Conservation (phyloP, 2,797 vertebrate species). For the Malacoraja senta region DNA sequence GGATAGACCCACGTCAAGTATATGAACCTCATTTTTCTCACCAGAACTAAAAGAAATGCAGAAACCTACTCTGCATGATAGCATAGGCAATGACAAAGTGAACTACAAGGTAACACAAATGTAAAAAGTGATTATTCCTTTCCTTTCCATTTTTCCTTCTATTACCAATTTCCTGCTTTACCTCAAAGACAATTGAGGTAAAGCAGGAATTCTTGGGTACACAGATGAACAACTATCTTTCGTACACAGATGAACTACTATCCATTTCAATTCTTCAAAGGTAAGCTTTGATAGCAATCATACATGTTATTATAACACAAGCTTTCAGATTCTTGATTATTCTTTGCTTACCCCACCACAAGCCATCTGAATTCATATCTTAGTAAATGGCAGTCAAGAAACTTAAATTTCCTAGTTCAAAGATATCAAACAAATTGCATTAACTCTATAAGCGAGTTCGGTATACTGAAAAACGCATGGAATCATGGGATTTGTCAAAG, state of each 20-base stretch:
- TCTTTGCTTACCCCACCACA: not conserved
- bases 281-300: not conserved
- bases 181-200: not conserved
- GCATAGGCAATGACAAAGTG: conserved; percentile 1
- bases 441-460: not conserved
- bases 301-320: not conserved
- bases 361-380: not conserved
- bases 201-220: not conserved
- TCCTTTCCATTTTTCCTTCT: not conserved
- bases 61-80: not conserved
- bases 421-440: not conserved
- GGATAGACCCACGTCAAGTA: conserved; percentile 17
- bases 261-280: not conserved
- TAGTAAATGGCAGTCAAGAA: not conserved
- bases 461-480: no score
- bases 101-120: not conserved
- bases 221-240: not conserved
- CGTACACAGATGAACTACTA: not conserved
- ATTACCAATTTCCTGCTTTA: not conserved
- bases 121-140: not conserved
- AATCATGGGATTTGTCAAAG: no score
- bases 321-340: not conserved
- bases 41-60: not conserved
- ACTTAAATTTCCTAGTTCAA: not conserved
- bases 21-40: conserved; percentile 19